Evolutionary conservation across 2,797 vertebrate species (phyloP), one percentile per base, ranked within the genome.

Genomic region (Heterohyrax brucei): DNA sequence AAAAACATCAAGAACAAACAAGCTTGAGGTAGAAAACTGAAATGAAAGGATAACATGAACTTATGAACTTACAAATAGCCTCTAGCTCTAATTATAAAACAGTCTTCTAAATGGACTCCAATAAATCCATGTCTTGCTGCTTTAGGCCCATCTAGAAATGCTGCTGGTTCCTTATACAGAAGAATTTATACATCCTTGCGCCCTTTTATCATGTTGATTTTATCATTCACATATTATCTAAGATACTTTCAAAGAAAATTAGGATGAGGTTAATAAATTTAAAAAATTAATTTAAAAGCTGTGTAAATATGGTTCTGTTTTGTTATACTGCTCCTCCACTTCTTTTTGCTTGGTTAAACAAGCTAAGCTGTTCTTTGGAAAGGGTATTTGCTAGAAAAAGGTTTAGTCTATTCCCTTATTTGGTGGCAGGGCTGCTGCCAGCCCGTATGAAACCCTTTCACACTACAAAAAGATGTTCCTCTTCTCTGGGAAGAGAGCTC

Each of bases 1-100:
- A 96, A 93, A 98, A 96, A 97, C 92, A 97, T 94, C 94, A 97
- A 98, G 92, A 98, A 98, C 97, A 97, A 94, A 97, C 97, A 96
- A 98, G 80, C 44, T 9, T 6, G 33, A 83, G 26, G 59, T 10
- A 19, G 78, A 68, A 87, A 87, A 82, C 79, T 18, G 91, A 96
- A 98, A 82, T 97, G 79, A 97, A 87, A 97, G 95, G 95, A 96
- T 66, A 61, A 66, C 61, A 62, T 0, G 0, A 89, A 33, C 19
- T 7, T 66, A 7, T 0, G 13, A 44, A 18, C 26, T 39, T 21
- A 30, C 2, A 26, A 39, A 56, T 2, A 18, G 26, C 33, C 33
- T 61, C 53, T 48, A 30, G 3, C 39, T 24, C 13, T 18, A 70
- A 50, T 44, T 39, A 19, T 0, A 39, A 73, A 59, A 22, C 10